A percentile compares a stretch with the other conserved stretches of the same genome.
These are phyloP conservation scores for Callithrix jacchus DNA, from an alignment of 2,113 vertebrate genomes.

Conservation along the genomic window DNA sequence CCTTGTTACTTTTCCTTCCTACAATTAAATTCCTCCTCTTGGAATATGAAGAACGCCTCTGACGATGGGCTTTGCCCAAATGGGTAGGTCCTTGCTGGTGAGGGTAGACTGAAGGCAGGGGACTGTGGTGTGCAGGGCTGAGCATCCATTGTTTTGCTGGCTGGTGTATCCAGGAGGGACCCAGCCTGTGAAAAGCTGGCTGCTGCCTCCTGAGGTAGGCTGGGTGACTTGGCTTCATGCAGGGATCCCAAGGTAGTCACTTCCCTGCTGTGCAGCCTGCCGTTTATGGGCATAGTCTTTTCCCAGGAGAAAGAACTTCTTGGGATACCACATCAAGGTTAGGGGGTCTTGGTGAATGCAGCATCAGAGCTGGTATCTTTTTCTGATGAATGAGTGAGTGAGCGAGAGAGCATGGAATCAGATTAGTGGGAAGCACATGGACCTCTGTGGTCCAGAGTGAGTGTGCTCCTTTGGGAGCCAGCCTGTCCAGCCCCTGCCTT, in stretches of 20 bases:
- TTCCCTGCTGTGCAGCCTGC: not conserved
- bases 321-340: not conserved
- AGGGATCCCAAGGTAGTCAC: not conserved
- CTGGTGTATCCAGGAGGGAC: not conserved
- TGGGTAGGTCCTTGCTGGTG: not conserved
- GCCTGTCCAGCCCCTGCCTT: not conserved
- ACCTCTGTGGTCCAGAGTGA: not conserved
- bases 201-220: not conserved
- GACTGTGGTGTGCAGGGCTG: not conserved
- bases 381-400: not conserved
- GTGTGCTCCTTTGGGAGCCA: not conserved
- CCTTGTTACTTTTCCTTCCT: not conserved
- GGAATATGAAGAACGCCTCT: not conserved
- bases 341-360: not conserved
- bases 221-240: not conserved
- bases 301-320: not conserved
- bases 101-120: not conserved
- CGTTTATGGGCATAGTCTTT: not conserved
- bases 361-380: not conserved
- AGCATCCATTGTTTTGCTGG: not conserved
- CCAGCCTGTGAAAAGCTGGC: not conserved
- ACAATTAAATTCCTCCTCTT: not conserved
- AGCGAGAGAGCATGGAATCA: not conserved
- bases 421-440: not conserved
- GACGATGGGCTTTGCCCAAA: not conserved